Evolutionary conservation across 2,113 vertebrate genomes (phyloP), one percentile per base, ranked within the genome.

Genomic region (Montifringilla adamsi): DNA sequence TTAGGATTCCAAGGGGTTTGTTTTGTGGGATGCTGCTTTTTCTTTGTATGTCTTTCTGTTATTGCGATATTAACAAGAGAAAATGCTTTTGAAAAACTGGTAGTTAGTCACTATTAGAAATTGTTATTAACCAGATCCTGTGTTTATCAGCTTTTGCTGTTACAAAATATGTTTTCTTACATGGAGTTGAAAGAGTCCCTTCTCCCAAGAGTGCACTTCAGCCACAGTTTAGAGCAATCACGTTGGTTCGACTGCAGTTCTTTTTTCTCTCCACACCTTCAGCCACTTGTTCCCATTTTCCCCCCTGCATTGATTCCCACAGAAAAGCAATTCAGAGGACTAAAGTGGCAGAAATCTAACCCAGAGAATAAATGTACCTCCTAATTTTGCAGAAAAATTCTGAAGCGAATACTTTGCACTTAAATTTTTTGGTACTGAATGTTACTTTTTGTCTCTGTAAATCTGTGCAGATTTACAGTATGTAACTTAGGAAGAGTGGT

Each of bases 11-110:
- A 18, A 3, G 3, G 16, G 19, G 8, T 55, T 77, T 30, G 15
- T 69, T 95, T 91, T 69, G 78, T 52, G n/a, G 18, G 21, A 56
- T 84, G 37, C 28, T 74, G 50, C 39, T 64, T 87, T 77, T 93
- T 74, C 44, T 73, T 87, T 78, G 52, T 22, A 13, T 17, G 15
- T 63, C 23, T 53, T 46, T 73, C 47, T 33, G 23, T 82, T 87
- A 43, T 11, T 63, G 37, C 86, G 52, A 47, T 88, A 55, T 11
- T 82, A 89, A 80, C 52, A 86, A 30, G 47, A 62, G 55, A 85
- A 91, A 89, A 78, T 23, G 6, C 56, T 80, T 92, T 87, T 66
- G 49, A 70, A 80, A 89, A 93, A 21, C 22, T 44, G 15, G 19
- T 69, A 19, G 21, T 35, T 68, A 70, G 49, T 59, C 35, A 41